phyloP scores from a whole-genome alignment of 2,797 vertebrate species.

The Bradypodion ventrale region DNA sequence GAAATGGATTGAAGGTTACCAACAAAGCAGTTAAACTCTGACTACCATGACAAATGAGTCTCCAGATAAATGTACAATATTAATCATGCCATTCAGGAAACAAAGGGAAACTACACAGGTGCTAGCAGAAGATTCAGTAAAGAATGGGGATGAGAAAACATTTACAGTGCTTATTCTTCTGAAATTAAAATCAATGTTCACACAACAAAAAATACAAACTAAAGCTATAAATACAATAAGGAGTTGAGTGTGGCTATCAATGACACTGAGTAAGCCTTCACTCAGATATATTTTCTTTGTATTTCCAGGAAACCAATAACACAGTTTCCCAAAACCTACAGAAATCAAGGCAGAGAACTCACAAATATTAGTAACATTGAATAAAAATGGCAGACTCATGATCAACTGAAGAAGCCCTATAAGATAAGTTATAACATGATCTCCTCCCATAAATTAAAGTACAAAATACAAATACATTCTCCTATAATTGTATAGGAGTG shows the following conservation, averaged over 20 bases:
- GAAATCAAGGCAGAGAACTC: not conserved
- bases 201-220: slow-evolving; percentile 57
- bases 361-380: not conserved
- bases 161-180: slow-evolving; percentile 60
- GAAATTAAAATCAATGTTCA: slow-evolving; percentile 64
- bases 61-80: slow-evolving; percentile 56
- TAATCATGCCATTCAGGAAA: slow-evolving; percentile 56
- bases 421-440: no score
- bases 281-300: slow-evolving; percentile 16
- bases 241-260: slow-evolving; percentile 38
- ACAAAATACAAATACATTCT: not conserved
- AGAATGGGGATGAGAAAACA: slow-evolving; percentile 59
- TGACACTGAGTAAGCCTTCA: not conserved
- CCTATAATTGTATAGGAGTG: not conserved
- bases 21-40: slow-evolving; percentile 55
- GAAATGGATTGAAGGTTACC: slow-evolving; percentile 60
- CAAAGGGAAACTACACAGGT: slow-evolving; percentile 47
- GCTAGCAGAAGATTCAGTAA: slow-evolving; percentile 49
- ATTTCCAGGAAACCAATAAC: not conserved
- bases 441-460: not conserved
- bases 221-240: slow-evolving; percentile 41
- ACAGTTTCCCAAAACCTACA: not conserved
- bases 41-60: slow-evolving; percentile 61
- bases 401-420: no score
- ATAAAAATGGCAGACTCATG: not conserved